Base-by-base conservation (phyloP, 2,113 vertebrate genomes). In the Myocastor coypus region DNA sequence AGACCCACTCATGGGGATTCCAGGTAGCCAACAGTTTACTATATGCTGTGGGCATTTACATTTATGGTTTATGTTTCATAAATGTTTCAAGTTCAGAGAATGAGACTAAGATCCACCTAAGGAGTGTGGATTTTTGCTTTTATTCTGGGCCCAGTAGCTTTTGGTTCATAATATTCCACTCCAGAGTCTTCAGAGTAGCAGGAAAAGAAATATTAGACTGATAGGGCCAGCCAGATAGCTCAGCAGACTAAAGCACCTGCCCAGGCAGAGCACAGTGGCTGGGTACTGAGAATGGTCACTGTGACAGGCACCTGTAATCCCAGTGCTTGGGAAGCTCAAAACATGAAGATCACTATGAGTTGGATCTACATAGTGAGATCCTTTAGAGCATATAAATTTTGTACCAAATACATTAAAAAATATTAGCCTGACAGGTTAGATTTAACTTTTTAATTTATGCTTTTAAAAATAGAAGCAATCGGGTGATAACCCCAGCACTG, bases 381-480 rank as follows among this genome's bases (percentile, higher is more conserved):
- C n/a, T n/a, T n/a, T n/a, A n/a, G n/a, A n/a, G n/a, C n/a, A n/a
- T n/a, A n/a, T n/a, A n/a, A n/a, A n/a, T n/a, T n/a, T n/a, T n/a
- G n/a, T n/a, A n/a, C n/a, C n/a, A n/a, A n/a, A n/a, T n/a, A n/a
- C n/a, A n/a, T n/a, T n/a, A n/a, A n/a, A n/a, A n/a, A n/a, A n/a
- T n/a, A n/a, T n/a, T 82, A 69, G 82, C 42, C 30, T 86, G 59
- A 83, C 32, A 89, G 24, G 42, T 17, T 16, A 88, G n/a, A 91
- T 64, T 84, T 84, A 17, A 78, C 30, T 50, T 40, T 42, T 77
- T 46, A 11, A 10, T 91, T 64, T 87, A 82, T 22, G 77, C 22
- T 85, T 69, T 93, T 75, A 42, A 78, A 85, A 89, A 64, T 12
- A 86, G 83, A 89, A 64, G 16, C 89, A 89, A 34, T 17, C 77